A percentile compares a stretch with the other conserved stretches of the same genome.
These are phyloP conservation scores for Carpatolechia fugitivella DNA, from an alignment of 2,888 invertebrate genomes.

Conservation along the genomic window DNA sequence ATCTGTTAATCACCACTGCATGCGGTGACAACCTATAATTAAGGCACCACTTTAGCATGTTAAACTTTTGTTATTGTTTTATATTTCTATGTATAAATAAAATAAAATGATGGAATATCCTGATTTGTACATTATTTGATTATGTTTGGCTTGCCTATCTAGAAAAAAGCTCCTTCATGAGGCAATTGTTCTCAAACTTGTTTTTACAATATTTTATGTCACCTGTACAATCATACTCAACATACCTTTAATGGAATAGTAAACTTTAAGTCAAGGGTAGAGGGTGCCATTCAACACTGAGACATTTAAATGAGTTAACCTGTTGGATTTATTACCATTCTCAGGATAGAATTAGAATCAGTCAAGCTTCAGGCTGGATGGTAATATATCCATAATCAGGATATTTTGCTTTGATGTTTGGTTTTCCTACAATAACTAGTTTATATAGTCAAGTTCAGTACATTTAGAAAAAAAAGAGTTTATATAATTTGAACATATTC, in stretches of 20 bases:
- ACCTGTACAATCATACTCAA: conserved; percentile 23
- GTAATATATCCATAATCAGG: background rate
- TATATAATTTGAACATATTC: too few relatives aligned
- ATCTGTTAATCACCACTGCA: too few relatives aligned
- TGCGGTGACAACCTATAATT: too few relatives aligned
- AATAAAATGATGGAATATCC: too few relatives aligned
- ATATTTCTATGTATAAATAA: too few relatives aligned
- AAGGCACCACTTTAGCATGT: too few relatives aligned
- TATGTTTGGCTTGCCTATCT: too few relatives aligned
- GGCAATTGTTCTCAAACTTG: conserved; percentile 53
- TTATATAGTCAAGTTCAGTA: background rate
- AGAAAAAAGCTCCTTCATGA: conserved; percentile 33
- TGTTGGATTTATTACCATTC: background rate
- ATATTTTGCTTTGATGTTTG: background rate
- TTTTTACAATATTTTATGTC: conserved; percentile 50
- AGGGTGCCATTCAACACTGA: background rate
- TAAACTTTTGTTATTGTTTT: too few relatives aligned
- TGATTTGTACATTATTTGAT: too few relatives aligned
- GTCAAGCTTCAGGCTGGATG: background rate
- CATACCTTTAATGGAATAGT: background rate
- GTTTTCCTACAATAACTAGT: background rate
- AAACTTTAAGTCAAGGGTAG: background rate
- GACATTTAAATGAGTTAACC: background rate
- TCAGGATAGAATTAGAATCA: background rate
- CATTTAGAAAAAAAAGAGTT: too few relatives aligned